These are phyloP conservation scores for Cryptotis parvus DNA, from an alignment of 2,113 vertebrate species.

Conservation along the genomic window DNA sequence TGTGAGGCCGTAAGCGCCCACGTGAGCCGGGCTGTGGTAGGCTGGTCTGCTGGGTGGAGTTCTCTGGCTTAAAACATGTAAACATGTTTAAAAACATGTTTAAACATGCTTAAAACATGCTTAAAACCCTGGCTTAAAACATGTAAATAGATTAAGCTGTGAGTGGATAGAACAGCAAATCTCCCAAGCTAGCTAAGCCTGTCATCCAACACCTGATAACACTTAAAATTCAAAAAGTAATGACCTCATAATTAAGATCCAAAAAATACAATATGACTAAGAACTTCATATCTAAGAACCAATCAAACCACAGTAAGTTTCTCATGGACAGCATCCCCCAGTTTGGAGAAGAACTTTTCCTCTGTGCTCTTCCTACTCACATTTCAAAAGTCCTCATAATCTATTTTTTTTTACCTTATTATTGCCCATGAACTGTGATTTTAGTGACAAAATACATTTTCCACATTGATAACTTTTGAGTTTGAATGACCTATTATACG, in stretches of 20 bases:
- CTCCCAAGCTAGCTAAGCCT: no score
- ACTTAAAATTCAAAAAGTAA: conserved; percentile 47
- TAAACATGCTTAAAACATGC: no score
- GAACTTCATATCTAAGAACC: no score
- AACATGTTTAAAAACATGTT: no score
- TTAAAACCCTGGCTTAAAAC: no score
- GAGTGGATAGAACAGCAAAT: no score
- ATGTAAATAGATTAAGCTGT: no score
- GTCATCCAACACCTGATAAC: no score
- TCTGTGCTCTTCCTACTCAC: conserved; percentile 66
- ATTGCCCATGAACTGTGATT: neutral
- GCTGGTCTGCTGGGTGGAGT: no score
- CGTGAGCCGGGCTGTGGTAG: no score
- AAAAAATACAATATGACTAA: neutral
- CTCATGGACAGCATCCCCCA: neutral
- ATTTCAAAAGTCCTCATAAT: conserved; percentile 46
- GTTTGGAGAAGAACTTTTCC: conserved; percentile 1
- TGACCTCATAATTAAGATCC: neutral
- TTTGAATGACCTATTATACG: neutral
- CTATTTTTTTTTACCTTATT: conserved; percentile 1
- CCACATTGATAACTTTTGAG: conserved; percentile 54
- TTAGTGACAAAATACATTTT: conserved; percentile 44
- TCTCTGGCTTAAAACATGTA: no score
- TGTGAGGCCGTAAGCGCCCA: no score
- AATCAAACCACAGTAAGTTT: neutral